These are phyloP conservation scores for Pseudochirops corinnae DNA, from an alignment of 2,797 vertebrate species.

Conservation along the genomic window DNA sequence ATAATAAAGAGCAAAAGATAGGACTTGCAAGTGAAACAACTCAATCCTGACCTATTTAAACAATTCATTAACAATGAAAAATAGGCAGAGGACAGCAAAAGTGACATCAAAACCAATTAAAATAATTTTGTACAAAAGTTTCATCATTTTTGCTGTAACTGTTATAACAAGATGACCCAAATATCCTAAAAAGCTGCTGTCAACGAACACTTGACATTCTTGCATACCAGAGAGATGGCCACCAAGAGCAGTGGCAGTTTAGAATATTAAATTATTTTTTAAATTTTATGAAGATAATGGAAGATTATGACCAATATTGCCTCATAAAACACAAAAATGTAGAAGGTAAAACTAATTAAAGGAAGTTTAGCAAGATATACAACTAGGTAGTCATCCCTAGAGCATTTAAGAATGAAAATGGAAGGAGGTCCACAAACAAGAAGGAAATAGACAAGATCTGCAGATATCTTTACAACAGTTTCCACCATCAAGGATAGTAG, in stretches of 20 bases:
- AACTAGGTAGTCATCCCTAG: not conserved
- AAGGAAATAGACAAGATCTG: not conserved
- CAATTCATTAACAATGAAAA: not conserved
- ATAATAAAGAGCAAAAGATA: not conserved
- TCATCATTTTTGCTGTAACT: not conserved
- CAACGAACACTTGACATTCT: not conserved
- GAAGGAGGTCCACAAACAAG: not conserved
- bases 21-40: not conserved
- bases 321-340: not conserved
- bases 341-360: not conserved
- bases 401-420: not conserved
- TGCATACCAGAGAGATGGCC: not conserved
- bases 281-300: not conserved
- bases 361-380: not conserved
- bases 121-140: not conserved
- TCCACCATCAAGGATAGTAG: not conserved
- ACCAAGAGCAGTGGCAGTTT: not conserved
- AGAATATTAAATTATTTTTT: not conserved
- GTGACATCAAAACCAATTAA: not conserved
- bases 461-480: not conserved
- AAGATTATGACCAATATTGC: not conserved
- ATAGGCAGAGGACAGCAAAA: not conserved
- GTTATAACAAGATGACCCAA: not conserved
- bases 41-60: not conserved
- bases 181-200: not conserved